phyloP scores from a whole-genome alignment of 2,113 vertebrate genomes.

The pig (Sus scrofa) region DNA sequence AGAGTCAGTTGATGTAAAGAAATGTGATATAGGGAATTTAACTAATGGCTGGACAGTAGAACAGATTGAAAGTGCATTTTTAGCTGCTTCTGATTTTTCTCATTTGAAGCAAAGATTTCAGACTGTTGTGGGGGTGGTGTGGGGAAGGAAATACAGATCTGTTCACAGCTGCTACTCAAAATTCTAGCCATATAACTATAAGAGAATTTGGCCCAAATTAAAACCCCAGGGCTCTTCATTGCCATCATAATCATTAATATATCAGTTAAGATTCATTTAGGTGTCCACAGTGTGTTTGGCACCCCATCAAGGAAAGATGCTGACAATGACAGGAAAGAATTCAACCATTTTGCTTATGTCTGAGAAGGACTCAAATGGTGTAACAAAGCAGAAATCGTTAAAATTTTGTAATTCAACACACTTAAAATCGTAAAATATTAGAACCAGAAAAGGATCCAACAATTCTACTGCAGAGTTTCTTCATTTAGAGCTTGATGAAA shows the following conservation, averaged over 20 bases:
- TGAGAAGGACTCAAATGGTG: slow-evolving; percentile 41
- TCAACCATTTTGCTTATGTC: slow-evolving; percentile 58
- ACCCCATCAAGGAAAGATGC: slow-evolving; percentile 49
- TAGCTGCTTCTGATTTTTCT: slow-evolving; percentile 63
- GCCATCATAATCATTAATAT: slow-evolving; percentile 58
- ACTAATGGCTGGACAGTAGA: slow-evolving; percentile 30
- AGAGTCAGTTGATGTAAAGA: slow-evolving; percentile 7
- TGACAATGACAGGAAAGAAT: slow-evolving; percentile 1
- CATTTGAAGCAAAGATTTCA: slow-evolving; percentile 74
- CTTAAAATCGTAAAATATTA: slow-evolving; percentile 64
- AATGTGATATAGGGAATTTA: neutral
- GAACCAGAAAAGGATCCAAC: slow-evolving; percentile 52
- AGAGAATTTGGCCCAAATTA: slow-evolving; percentile 56
- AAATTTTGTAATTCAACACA: slow-evolving; percentile 50
- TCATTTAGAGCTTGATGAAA: slow-evolving; percentile 47
- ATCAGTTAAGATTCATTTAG: slow-evolving; percentile 64
- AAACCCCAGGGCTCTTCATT: slow-evolving; percentile 42
- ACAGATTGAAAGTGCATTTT: slow-evolving; percentile 68
- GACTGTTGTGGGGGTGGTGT: slow-evolving; percentile 63
- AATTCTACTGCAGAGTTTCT: neutral
- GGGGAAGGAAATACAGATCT: slow-evolving; percentile 73
- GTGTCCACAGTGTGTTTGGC: slow-evolving; percentile 51
- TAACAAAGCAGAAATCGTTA: slow-evolving; percentile 68
- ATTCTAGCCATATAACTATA: slow-evolving; percentile 56
- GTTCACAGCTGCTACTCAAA: slow-evolving; percentile 75